Conservation (phyloP, 2,797 vertebrate species). For the Brachymystax lenok region DNA sequence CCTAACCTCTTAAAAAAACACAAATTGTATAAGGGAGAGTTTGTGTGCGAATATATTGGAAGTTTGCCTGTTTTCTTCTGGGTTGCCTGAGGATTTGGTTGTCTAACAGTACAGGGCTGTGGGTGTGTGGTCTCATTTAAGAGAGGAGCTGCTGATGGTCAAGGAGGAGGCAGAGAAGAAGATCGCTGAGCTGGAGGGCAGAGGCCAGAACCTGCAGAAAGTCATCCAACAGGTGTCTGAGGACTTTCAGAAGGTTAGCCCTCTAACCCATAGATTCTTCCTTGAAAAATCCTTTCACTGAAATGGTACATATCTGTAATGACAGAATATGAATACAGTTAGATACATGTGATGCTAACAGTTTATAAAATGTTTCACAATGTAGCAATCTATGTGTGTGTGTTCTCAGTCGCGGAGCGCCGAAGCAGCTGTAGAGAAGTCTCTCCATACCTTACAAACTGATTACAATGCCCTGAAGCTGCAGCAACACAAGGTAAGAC, state of each 20-base stretch:
- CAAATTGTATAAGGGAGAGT: neutral
- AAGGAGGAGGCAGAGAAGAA: slow-evolving; percentile 83
- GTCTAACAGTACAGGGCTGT: slow-evolving; percentile 11
- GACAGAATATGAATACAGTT: neutral
- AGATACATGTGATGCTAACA: neutral
- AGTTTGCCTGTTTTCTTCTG: neutral
- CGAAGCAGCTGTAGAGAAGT: slow-evolving; percentile 70
- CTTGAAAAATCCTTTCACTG: neutral
- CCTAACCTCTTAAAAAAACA: neutral
- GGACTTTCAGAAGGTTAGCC: slow-evolving; percentile 87
- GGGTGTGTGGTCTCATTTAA: slow-evolving; percentile 48
- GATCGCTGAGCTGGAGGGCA: slow-evolving; percentile 80
- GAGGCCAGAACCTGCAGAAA: slow-evolving; percentile 83
- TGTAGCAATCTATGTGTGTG: neutral
- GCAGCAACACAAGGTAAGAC: slow-evolving; percentile 78
- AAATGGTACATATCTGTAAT: neutral
- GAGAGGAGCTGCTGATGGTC: slow-evolving; percentile 82
- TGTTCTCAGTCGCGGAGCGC: slow-evolving; percentile 72
- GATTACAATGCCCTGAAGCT: slow-evolving; percentile 78
- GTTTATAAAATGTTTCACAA: neutral
- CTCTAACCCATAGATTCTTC: neutral
- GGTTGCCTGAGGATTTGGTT: neutral
- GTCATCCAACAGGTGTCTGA: slow-evolving; percentile 85
- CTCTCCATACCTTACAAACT: slow-evolving; percentile 69
- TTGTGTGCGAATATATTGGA: neutral